Percentiles rank a stretch among this genome's conserved stretches.
Evolutionary conservation across 2,797 vertebrate species (phyloP).

Genomic region (Phalloptychus januarius): DNA sequence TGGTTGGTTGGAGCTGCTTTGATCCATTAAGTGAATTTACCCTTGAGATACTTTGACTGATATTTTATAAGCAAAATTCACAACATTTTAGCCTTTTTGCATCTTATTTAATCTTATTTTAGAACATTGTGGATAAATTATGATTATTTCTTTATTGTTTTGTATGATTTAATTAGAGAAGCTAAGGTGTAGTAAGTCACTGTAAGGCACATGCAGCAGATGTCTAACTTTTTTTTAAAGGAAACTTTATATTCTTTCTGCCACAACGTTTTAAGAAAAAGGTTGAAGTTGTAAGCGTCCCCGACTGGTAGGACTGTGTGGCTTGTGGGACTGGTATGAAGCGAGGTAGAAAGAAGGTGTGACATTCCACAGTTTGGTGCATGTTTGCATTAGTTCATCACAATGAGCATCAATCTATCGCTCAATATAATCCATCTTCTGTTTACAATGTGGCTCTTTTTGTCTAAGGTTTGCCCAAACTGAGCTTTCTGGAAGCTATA

Average conservation of each 20-base stretch:
- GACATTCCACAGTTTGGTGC: conserved; percentile 85
- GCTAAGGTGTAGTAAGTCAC: neutral
- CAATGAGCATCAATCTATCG: conserved; percentile 40
- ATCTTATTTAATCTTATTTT: neutral
- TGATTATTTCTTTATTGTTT: neutral
- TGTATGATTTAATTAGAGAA: neutral
- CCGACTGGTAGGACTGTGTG: conserved; percentile 62
- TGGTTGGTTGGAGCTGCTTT: neutral
- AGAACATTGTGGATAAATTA: neutral
- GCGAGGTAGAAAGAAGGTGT: conserved; percentile 78
- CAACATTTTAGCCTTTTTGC: neutral
- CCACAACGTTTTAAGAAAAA: neutral
- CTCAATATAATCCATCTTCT: neutral
- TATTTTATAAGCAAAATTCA: neutral
- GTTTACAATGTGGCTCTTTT: neutral
- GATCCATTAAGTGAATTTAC: neutral
- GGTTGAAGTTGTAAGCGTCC: conserved; percentile 31
- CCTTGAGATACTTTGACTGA: neutral
- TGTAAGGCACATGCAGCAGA: too few species aligned
- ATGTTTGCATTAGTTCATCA: conserved; percentile 47
- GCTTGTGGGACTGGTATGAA: conserved; percentile 62
- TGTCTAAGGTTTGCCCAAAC: neutral
- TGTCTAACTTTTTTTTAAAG: neutral
- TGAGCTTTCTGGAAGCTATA: neutral
- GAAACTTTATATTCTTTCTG: neutral